These are phyloP conservation scores for Hirtodrosophila confusa DNA, from an alignment of 2,888 invertebrate genomes.

Conservation along the genomic window DNA sequence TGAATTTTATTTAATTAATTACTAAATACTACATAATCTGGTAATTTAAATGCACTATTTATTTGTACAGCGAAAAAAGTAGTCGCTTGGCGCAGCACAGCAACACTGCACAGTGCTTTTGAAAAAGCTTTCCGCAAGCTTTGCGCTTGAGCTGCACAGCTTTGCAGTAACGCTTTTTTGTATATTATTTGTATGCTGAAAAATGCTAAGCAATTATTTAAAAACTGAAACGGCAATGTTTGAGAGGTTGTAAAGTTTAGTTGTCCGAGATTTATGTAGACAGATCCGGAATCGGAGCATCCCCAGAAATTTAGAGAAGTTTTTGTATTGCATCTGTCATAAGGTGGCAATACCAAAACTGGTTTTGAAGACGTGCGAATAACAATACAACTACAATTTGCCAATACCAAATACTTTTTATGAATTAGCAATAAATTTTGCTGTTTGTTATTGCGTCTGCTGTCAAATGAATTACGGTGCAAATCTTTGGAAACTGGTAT, in stretches of 20 bases:
- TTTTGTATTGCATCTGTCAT: slow-evolving; percentile 4
- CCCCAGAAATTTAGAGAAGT: neutral
- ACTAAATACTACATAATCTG: too few relatives aligned
- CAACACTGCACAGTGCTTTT: slow-evolving; percentile 37
- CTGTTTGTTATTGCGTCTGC: slow-evolving; percentile 34
- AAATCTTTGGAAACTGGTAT: slow-evolving; percentile 54
- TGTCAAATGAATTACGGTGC: slow-evolving; percentile 50
- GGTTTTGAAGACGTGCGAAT: slow-evolving; percentile 33
- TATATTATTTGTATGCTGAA: neutral
- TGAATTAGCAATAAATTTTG: slow-evolving; percentile 40
- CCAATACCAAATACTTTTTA: slow-evolving; percentile 37
- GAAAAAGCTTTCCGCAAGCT: slow-evolving; percentile 40
- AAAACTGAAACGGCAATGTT: neutral
- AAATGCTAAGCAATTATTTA: neutral
- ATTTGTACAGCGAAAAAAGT: slow-evolving; percentile 6
- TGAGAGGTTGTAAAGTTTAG: slow-evolving; percentile 1
- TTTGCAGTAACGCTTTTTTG: slow-evolving; percentile 1
- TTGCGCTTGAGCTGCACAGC: slow-evolving; percentile 4
- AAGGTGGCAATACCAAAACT: slow-evolving; percentile 18
- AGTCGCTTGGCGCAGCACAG: slow-evolving; percentile 22
- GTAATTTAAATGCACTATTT: too few relatives aligned
- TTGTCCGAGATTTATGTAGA: neutral
- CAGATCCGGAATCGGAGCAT: neutral
- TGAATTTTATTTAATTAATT: too few relatives aligned
- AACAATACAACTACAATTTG: slow-evolving; percentile 37